phyloP scores from a whole-genome alignment of 2,888 invertebrate genomes.

The Tiliacea citrago region DNA sequence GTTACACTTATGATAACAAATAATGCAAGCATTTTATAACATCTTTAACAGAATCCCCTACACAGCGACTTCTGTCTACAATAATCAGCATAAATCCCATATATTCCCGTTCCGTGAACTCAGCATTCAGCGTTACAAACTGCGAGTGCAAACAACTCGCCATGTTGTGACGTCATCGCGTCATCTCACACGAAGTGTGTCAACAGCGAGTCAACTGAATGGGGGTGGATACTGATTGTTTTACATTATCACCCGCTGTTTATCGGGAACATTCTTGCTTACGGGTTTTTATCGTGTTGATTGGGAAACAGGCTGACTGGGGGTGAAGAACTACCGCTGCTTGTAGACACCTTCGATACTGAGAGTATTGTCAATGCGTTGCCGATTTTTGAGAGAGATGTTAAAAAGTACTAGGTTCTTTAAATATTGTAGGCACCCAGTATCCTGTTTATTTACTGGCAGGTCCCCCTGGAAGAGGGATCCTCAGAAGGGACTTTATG shows the following conservation, averaged over 20 bases:
- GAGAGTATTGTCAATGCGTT: not conserved
- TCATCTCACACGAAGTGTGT: conserved; percentile 36
- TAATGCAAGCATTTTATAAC: not conserved
- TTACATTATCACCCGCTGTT: conserved; percentile 41
- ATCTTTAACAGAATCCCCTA: not conserved
- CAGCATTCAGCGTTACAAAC: conserved; percentile 21
- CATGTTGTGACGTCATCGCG: conserved; percentile 36
- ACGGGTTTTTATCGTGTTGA: not conserved
- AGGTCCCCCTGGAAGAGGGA: not conserved
- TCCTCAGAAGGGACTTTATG: not conserved
- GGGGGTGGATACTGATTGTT: conserved; percentile 36
- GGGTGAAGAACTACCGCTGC: not conserved
- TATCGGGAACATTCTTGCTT: not conserved
- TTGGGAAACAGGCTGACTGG: not conserved
- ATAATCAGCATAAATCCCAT: not conserved
- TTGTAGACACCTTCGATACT: not conserved
- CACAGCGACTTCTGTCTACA: not conserved
- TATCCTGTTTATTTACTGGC: not conserved
- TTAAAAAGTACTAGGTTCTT: not conserved
- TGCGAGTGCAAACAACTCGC: conserved; percentile 28
- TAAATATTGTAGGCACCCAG: too few species aligned
- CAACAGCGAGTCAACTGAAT: conserved; percentile 23
- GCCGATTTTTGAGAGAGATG: not conserved
- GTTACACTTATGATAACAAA: not conserved
- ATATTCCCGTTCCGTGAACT: conserved; percentile 1